Base-by-base conservation (phyloP, 2,888 invertebrate species). In the Muscina levida region DNA sequence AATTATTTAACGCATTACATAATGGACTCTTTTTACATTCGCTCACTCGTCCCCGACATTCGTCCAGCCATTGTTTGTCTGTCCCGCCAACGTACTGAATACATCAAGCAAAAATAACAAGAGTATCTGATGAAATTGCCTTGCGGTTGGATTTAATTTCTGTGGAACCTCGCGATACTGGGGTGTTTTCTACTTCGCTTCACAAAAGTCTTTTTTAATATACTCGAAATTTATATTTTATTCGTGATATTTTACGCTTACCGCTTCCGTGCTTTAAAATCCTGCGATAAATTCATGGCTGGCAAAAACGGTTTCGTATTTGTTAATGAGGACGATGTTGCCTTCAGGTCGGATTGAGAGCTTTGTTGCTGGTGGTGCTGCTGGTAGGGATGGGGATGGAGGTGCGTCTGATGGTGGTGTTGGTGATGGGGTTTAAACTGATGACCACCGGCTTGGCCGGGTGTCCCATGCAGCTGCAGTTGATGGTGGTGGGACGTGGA, bases 191-290 rank as follows among this genome's bases (percentile, higher is more conserved):
- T 6, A 0, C 31, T 15, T 57, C 15, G 37, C n/a, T 57, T 15
- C 8, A 15, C 24, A 37, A 67, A 31, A 51, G 37, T 37, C 11
- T 37, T 62, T 62, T 62, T 8, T 48, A 17, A 17, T 17, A 48
- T 5, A 31, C 31, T 31, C 8, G 31, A 31, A 8, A 5, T 37
- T 37, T 31, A 48, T 74, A 46, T 62, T 0, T 46, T 59, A 46
- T 57, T 44, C 24, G 44, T 71, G n/a, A 57, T 46, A 59, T 8
- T 22, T n/a, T 39, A 68, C n/a, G 62, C 73, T 80, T 73, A 80
- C 80, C 73, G 51, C 17, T 74, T 77, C 44, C 44, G 56, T 57
- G 66, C 19, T 70, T 71, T 46, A 4, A 67, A 66, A n/a, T 80
- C 59, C 15, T 59, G 57, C 44, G 67, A 37, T 31, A 73, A 53